These are phyloP conservation scores for Morbakka virulenta DNA, from an alignment of 30 jellyfish, hydroid and myxozoan species.

Conservation along the genomic window DNA sequence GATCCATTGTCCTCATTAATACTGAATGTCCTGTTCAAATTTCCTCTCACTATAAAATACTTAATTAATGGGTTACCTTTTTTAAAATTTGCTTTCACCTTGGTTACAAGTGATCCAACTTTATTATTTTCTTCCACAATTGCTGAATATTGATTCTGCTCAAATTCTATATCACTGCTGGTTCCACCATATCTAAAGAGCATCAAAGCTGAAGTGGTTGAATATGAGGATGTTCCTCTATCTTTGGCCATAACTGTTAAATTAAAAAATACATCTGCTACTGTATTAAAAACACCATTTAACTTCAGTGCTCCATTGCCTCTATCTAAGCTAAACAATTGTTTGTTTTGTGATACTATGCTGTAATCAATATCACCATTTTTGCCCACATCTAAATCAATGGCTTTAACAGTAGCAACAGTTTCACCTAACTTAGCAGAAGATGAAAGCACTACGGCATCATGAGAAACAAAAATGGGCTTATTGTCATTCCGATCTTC, in stretches of 20 bases:
- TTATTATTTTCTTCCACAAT: slow-evolving; percentile 40
- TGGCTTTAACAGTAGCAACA: slow-evolving; percentile 34
- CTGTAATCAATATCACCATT: slow-evolving; percentile 25
- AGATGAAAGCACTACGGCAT: not conserved
- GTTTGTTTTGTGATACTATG: slow-evolving; percentile 22
- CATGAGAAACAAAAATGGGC: not conserved
- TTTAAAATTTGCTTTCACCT: not conserved
- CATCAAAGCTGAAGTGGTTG: not conserved
- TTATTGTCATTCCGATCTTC: not conserved
- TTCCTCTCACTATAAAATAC: slow-evolving; percentile 31
- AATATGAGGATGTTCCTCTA: slow-evolving; percentile 6
- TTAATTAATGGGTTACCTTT: not conserved
- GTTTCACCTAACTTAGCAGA: slow-evolving; percentile 17
- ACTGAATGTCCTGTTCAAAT: slow-evolving; percentile 16
- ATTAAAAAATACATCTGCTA: slow-evolving; percentile 4
- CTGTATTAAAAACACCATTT: not conserved
- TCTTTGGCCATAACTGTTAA: slow-evolving; percentile 37
- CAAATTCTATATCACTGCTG: slow-evolving; percentile 27
- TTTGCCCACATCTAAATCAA: slow-evolving; percentile 62
- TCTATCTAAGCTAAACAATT: slow-evolving; percentile 7
- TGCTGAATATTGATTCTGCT: slow-evolving; percentile 29
- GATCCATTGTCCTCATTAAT: slow-evolving; percentile 37
- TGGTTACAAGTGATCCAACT: slow-evolving; percentile 38
- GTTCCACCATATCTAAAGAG: slow-evolving; percentile 36
- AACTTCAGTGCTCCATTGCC: slow-evolving; percentile 18